Evolutionary conservation across 2,888 invertebrate species (phyloP), one percentile per base, ranked within the genome.

Genomic region (Phorcus lineatus): DNA sequence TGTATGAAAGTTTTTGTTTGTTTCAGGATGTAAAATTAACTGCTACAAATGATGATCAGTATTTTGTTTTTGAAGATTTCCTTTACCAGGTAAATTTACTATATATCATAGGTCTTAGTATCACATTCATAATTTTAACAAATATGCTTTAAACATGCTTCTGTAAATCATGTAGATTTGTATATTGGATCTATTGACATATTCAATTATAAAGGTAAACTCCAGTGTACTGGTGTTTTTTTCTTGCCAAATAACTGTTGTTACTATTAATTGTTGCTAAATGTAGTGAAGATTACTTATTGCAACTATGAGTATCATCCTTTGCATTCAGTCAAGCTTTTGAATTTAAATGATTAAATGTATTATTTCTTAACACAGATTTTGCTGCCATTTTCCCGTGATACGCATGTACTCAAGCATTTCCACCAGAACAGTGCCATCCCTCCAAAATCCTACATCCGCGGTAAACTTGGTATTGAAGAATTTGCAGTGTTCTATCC

Each of bases 41-140:
- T 0, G 98, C 98, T 0, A 97, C 98, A 13, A 99, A 99, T 93
- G 98, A 99, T 92, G 98, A 99, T 93, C 98, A 98, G 92, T 98
- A 98, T 92, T 99, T 99, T 92, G 98, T 99, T 0, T 99, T 98
- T 92, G 98, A 99, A 94, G 99, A 99, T 93, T 95, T 98, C 79
- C 94, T 99, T 0, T 98, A 98, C 93, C 98, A 98, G 95, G 96
- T 97, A 91, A 57, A 11, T 28, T 57, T 9, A 28, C 1, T 19
- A 55, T 6, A 55, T n/a, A 55, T 22, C 55, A 19, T n/a, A n/a
- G n/a, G n/a, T n/a, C n/a, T n/a, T n/a, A n/a, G n/a, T n/a, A n/a
- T n/a, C n/a, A n/a, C n/a, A n/a, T n/a, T n/a, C n/a, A n/a, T n/a
- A n/a, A n/a, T n/a, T n/a, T n/a, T n/a, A n/a, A n/a, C n/a, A n/a